Evolutionary conservation across 2,888 invertebrate genomes (phyloP), one percentile per base, ranked within the genome.

Genomic region (Hyposoter didymator): DNA sequence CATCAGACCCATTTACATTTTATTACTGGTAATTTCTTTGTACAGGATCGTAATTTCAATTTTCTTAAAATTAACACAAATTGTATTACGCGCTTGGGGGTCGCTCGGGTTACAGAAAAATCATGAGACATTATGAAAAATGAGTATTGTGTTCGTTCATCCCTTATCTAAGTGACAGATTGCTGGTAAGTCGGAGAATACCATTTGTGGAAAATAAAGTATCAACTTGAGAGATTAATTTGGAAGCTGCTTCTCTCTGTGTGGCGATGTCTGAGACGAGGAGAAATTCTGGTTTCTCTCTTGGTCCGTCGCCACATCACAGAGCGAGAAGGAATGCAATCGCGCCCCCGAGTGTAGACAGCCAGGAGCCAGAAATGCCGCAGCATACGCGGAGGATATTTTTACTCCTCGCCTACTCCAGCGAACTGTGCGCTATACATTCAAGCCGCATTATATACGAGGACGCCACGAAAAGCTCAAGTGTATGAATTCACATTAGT

Each of bases 301-400:
- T 55, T 32, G 28, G 32, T 45, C 14, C 19, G 67, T 78, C 55
- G 67, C 69, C 47, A 62, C 39, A 45, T 39, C 64, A 52, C 64
- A 49, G 22, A 19, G 45, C 45, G 74, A 39, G 67, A 47, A 28
- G 17, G 74, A 45, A 35, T 52, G 67, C 22, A 67, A 49, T 55
- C 78, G 64, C 78, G 64, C 72, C 82, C 74, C 64, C 66, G 70
- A 43, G 70, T 47, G 66, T 66, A 84, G 84, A 84, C 84, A 76
- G 35, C 47, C 45, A 72, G 84, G 84, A 84, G 84, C 84, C 84
- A 84, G 84, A 84, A 84, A 84, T 81, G 84, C 76, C 80, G 80
- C 84, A 81, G 70, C 66, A 19, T 73, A 72, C 45, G 76, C 59
- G 49, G 55, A 67, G 17, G 80, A 73, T 66, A 67, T 81, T 81